Conservation (phyloP, 2,113 vertebrate species). For the Dipodomys ordii region DNA sequence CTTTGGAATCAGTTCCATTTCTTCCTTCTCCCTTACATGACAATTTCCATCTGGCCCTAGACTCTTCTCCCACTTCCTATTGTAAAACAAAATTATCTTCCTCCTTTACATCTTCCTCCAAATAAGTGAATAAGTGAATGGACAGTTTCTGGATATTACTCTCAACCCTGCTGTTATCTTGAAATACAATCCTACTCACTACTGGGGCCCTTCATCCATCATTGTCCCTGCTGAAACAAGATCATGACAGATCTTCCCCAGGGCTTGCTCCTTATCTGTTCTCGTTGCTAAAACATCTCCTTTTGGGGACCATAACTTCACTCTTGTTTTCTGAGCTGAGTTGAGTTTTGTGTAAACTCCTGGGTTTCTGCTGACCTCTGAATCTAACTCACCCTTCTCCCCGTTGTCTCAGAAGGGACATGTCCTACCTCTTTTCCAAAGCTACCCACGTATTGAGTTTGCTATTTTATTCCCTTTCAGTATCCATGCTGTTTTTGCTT, state of each 20-base stretch:
- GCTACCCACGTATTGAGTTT: background rate
- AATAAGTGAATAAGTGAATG: background rate
- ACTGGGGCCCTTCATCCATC: background rate
- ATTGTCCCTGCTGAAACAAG: background rate
- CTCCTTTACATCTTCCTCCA: background rate
- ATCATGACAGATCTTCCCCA: background rate
- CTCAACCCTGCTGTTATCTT: background rate
- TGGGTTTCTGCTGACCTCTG: background rate
- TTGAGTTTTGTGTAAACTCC: background rate
- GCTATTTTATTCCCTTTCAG: background rate
- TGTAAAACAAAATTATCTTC: background rate
- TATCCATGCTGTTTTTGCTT: no score
- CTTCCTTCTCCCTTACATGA: background rate
- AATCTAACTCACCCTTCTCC: background rate
- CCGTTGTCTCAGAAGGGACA: background rate
- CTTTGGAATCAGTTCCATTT: background rate
- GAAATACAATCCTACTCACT: background rate
- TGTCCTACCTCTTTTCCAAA: slow-evolving; percentile 13
- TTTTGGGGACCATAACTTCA: background rate
- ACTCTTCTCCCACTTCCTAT: background rate
- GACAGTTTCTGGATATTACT: background rate
- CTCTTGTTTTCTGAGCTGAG: background rate
- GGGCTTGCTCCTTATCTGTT: background rate
- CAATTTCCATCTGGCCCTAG: background rate
- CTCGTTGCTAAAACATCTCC: background rate